Evolutionary conservation across 2,113 vertebrate species (phyloP).

Genomic region (Gymnorhina tibicen): DNA sequence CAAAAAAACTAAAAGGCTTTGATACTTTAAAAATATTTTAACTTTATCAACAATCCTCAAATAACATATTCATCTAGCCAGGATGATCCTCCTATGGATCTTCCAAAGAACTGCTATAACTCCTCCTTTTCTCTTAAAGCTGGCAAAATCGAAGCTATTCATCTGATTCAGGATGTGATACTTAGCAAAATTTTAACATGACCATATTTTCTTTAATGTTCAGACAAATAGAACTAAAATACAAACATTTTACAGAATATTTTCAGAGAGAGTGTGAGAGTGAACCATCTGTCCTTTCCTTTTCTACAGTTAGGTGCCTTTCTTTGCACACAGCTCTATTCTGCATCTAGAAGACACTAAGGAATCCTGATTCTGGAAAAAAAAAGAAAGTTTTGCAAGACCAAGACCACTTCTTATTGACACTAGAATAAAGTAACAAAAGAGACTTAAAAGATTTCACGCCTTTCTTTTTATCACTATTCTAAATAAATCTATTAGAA

Average conservation of each 20-base stretch:
- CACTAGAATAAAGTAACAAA: background rate
- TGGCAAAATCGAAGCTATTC: conserved; percentile 55
- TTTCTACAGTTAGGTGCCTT: background rate
- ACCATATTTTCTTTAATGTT: conserved; percentile 2
- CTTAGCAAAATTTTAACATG: conserved; percentile 4
- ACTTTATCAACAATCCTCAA: background rate
- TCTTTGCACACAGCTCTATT: background rate
- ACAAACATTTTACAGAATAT: background rate
- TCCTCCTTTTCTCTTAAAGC: conserved; percentile 8
- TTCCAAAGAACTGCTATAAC: conserved; percentile 7
- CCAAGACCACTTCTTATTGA: background rate
- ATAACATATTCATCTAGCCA: conserved; percentile 9
- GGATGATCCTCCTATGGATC: background rate
- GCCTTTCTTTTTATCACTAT: background rate
- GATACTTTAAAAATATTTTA: background rate
- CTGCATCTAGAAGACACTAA: background rate
- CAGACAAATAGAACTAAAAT: background rate
- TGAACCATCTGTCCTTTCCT: background rate
- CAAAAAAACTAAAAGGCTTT: background rate
- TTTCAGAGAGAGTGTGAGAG: background rate
- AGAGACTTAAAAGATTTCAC: background rate
- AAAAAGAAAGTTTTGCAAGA: background rate
- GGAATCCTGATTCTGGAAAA: background rate
- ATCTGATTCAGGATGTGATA: background rate
- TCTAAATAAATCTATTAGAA: background rate